Evolutionary conservation across 2,888 invertebrate species (phyloP).

Genomic region (Acleris literana): DNA sequence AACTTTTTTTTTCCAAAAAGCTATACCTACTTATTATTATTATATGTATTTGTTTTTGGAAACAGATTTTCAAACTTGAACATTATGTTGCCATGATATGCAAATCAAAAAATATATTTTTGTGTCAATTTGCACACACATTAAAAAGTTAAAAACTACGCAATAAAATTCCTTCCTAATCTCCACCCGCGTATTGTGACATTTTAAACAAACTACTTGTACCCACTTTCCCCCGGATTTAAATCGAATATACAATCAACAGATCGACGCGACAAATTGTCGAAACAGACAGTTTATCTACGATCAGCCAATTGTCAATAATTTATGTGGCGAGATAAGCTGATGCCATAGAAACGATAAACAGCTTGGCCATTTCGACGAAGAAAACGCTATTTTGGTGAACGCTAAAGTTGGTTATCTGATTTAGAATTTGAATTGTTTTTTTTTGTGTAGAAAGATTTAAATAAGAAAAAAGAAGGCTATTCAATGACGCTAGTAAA

Average conservation of each 20-base stretch:
- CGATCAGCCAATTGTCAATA: constrained; percentile 47
- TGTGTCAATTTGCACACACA: background rate
- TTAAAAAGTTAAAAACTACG: background rate
- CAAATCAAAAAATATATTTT: no score
- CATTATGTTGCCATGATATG: no score
- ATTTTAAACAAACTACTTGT: constrained; percentile 5
- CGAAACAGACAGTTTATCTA: constrained; percentile 45
- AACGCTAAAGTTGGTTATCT: background rate
- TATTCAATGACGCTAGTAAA: no score
- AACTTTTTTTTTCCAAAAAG: no score
- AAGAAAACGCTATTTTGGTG: constrained; percentile 27
- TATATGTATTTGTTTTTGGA: no score
- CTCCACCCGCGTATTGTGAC: background rate
- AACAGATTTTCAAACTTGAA: no score
- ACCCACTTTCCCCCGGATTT: constrained; percentile 24
- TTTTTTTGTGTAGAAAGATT: background rate
- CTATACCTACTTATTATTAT: no score
- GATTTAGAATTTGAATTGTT: background rate
- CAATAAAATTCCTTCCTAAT: background rate
- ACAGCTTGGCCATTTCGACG: constrained; percentile 10
- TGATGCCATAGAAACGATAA: constrained; percentile 30
- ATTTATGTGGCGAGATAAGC: constrained; percentile 48
- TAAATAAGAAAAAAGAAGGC: no score
- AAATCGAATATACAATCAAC: constrained; percentile 32
- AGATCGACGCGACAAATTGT: constrained; percentile 45